These are phyloP conservation scores for Tribolium madens DNA, from an alignment of 1,140 invertebrate genomes.

Conservation along the genomic window DNA sequence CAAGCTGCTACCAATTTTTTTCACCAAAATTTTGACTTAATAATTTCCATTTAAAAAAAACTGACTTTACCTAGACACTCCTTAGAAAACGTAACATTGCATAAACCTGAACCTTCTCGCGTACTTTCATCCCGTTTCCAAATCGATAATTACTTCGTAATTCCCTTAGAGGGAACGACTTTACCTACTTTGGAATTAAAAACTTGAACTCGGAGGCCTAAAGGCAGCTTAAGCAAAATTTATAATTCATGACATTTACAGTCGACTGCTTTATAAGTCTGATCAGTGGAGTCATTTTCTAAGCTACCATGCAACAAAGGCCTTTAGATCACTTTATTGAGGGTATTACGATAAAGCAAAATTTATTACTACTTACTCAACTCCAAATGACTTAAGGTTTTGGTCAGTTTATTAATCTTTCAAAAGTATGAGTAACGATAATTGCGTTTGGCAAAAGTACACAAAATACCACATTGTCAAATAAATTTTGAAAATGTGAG, in stretches of 20 bases:
- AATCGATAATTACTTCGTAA: constrained; percentile 11
- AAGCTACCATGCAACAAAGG: constrained; percentile 23
- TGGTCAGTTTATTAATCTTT: background rate
- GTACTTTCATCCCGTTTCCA: background rate
- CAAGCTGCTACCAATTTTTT: too few relatives aligned
- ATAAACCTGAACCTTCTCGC: background rate
- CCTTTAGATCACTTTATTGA: constrained; percentile 9
- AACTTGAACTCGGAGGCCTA: constrained; percentile 13
- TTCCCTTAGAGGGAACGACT: constrained; percentile 1
- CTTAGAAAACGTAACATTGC: background rate
- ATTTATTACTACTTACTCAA: background rate
- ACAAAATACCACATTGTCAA: background rate
- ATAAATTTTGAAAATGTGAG: background rate
- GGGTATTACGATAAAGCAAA: constrained; percentile 5
- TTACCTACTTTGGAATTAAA: constrained; percentile 22
- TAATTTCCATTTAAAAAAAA: too few relatives aligned
- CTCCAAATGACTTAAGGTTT: background rate
- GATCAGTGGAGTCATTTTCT: constrained; percentile 19
- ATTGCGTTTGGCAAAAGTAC: background rate
- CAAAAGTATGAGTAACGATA: background rate
- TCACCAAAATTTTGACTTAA: too few relatives aligned
- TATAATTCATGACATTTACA: constrained; percentile 30
- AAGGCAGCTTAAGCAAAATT: constrained; percentile 27
- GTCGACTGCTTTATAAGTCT: constrained; percentile 20
- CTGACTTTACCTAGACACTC: too few relatives aligned